Conservation (phyloP, 2,888 invertebrate genomes). For the Epistrophe eligans region DNA sequence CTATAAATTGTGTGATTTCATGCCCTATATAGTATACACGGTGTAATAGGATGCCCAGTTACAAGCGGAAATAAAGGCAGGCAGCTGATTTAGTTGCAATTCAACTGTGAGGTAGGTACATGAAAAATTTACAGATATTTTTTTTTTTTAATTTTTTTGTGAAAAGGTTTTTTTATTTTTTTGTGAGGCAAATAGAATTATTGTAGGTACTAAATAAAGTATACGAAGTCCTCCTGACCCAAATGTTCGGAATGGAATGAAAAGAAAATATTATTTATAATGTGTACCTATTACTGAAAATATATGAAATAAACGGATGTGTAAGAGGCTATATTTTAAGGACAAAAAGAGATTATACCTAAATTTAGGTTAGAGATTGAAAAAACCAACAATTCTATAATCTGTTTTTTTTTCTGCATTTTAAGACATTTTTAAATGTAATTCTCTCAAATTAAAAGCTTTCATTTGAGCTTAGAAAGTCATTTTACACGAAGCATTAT, state of each 20-base stretch:
- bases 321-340: background rate
- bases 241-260: background rate
- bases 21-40: slow-evolving; percentile 6
- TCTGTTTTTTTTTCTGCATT: background rate
- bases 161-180: slow-evolving; percentile 24
- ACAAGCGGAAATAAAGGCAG: slow-evolving; percentile 55
- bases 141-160: slow-evolving; percentile 14
- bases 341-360: background rate
- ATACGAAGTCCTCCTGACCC: slow-evolving; percentile 6
- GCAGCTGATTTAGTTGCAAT: slow-evolving; percentile 45
- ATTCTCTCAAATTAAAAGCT: background rate
- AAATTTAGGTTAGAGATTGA: background rate
- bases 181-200: background rate
- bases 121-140: slow-evolving; percentile 20
- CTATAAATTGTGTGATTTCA: slow-evolving; percentile 62
- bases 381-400: background rate
- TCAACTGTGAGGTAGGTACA: background rate
- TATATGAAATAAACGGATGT: slow-evolving; percentile 6
- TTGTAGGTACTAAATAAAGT: background rate
- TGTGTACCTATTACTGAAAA: background rate
- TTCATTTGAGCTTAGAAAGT: background rate
- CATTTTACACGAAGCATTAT: slow-evolving; percentile 11
- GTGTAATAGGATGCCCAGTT: slow-evolving; percentile 54
- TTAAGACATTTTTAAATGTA: background rate
- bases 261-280: slow-evolving; percentile 6